Base-by-base conservation (phyloP, 2,888 invertebrate species). In the Troglohyphantes excavatus region DNA sequence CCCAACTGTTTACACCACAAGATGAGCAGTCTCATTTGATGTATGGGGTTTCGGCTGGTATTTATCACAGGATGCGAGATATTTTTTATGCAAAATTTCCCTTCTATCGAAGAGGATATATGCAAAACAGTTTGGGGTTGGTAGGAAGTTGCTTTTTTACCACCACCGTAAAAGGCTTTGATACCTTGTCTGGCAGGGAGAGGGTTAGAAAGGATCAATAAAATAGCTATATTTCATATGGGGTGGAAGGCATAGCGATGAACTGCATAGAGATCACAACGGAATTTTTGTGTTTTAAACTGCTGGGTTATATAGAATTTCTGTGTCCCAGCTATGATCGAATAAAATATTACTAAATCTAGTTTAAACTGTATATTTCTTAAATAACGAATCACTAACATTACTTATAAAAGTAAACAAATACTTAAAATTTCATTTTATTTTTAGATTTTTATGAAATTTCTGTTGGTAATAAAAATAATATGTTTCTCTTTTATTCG, bases 51-150 rank as follows among this genome's bases (percentile, higher is more conserved):
- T 17, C 33, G 70, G 29, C 43, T 46, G 27, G 65, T 73, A 73
- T 83, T 83, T 83, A 79, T 87, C 87, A 17, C 87, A 87, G 87
- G 87, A 87, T 87, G 70, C 29, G 63, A 87, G 73, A 72, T 63
- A 65, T 53, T 81, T 83, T 82, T 83, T 53, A n/a, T 79, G 17
- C 46, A 53, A 59, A 63, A 61, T 78, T 33, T 27, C 67, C 67
- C 26, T 67, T 43, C 19, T 23, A 46, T 67, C 29, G 61, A 13
- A 17, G 27, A 70, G 68, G 81, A 29, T 39, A 13, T 89, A 89
- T 89, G 88, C 88, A 89, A 89, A 89, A 43, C 82, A 88, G 88
- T 75, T 87, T 67, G n/a, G 43, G n/a, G 7, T 9, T 9, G n/a
- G 68, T 21, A 82, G 88, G 88, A 88, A 81, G 88, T 75, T 39